Evolutionary conservation across 2,797 vertebrate genomes (phyloP).

Genomic region (Huso huso): DNA sequence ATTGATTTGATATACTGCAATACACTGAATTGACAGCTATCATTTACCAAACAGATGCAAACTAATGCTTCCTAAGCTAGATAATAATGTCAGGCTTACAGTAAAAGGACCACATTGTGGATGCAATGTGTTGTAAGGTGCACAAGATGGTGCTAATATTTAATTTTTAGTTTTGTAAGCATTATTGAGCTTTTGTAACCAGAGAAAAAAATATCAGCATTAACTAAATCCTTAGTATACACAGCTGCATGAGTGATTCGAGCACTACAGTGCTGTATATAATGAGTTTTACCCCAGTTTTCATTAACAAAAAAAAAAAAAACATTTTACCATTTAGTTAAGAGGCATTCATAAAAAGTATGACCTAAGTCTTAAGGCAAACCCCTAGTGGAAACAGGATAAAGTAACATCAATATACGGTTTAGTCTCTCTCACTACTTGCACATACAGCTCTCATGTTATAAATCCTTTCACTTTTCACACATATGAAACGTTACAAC

Average conservation of each 20-base stretch:
- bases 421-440: slow-evolving; percentile 2
- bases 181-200: too few relatives aligned
- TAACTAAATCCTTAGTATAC: too few relatives aligned
- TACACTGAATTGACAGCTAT: too few relatives aligned
- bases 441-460: neutral
- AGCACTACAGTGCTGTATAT: too few relatives aligned
- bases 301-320: neutral
- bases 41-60: too few relatives aligned
- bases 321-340: neutral
- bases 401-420: neutral
- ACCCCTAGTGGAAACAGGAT: neutral
- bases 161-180: neutral
- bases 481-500: neutral
- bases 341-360: neutral
- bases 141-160: neutral
- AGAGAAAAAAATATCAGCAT: too few relatives aligned
- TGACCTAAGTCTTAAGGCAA: neutral
- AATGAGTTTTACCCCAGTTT: neutral
- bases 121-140: neutral
- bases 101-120: neutral
- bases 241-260: too few relatives aligned
- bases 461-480: neutral
- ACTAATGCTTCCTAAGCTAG: neutral
- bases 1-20: too few relatives aligned
- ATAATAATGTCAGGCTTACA: neutral